A percentile compares a stretch with the other conserved stretches of the same genome.
phyloP scores from a whole-genome alignment of 2,888 invertebrate genomes.

The Drosophila kambysellisi region DNA sequence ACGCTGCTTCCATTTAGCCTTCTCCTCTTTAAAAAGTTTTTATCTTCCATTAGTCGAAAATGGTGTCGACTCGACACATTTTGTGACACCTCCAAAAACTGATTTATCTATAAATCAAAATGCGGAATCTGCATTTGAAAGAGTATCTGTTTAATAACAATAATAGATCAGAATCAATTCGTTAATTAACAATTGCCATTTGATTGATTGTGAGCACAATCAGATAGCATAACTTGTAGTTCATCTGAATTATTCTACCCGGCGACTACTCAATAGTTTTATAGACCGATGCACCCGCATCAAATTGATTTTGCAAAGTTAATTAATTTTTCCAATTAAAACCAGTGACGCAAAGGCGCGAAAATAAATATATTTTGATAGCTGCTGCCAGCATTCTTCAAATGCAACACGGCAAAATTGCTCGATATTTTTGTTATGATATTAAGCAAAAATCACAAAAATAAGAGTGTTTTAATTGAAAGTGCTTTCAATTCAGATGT shows the following conservation, averaged over 20 bases:
- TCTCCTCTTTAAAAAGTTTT: constrained; percentile 21
- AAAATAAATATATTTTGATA: not conserved
- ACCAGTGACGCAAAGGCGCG: constrained; percentile 20
- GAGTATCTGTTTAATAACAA: not conserved
- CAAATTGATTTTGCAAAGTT: constrained; percentile 30
- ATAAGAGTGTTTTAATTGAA: not conserved
- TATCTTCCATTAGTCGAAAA: constrained; percentile 26
- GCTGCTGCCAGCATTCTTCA: constrained; percentile 13
- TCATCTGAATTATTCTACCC: not conserved
- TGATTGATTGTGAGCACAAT: not conserved
- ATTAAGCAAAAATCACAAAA: not conserved
- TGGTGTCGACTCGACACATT: constrained; percentile 16
- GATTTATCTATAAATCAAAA: not conserved
- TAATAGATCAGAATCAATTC: not conserved
- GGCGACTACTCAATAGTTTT: not conserved
- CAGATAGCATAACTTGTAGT: not conserved
- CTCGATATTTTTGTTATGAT: not conserved
- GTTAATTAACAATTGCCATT: not conserved
- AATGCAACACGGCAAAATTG: not conserved
- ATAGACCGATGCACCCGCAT: not conserved
- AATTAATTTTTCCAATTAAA: constrained; percentile 38
- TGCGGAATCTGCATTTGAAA: not conserved
- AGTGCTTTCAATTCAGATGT: not conserved
- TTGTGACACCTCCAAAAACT: constrained; percentile 2
- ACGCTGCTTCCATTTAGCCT: constrained; percentile 14